phyloP scores from a whole-genome alignment of 2,797 vertebrate species.

The Otolemur crassicaudatus region DNA sequence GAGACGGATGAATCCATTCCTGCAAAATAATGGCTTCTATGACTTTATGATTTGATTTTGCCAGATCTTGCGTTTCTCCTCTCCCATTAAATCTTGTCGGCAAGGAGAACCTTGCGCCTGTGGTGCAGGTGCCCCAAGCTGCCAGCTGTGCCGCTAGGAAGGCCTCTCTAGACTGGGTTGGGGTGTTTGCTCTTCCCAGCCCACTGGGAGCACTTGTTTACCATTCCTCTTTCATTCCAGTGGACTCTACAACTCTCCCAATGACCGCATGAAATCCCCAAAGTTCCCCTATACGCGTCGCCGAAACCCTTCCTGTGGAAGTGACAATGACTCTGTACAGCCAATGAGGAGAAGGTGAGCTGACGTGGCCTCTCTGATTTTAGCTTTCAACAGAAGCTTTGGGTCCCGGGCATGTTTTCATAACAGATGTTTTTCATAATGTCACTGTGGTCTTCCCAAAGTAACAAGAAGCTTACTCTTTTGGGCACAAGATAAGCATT shows the following conservation, averaged over 20 bases:
- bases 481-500: neutral
- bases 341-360: slow-evolving; percentile 89
- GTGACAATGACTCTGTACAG: slow-evolving; percentile 90
- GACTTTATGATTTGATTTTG: neutral
- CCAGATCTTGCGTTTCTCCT: neutral
- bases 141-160: too few species aligned
- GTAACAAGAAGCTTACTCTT: neutral
- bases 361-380: neutral
- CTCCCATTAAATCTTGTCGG: neutral
- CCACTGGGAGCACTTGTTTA: slow-evolving; percentile 18
- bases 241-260: slow-evolving; percentile 91
- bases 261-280: slow-evolving; percentile 91
- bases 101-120: neutral
- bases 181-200: neutral
- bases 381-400: neutral
- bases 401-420: neutral
- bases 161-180: neutral
- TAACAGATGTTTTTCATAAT: neutral
- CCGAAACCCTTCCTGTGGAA: slow-evolving; percentile 90
- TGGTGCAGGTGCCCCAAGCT: neutral
- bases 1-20: neutral
- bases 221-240: slow-evolving; percentile 81
- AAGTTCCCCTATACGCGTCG: slow-evolving; percentile 91
- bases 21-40: neutral
- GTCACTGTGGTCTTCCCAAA: neutral